Conservation (phyloP, 1,140 invertebrate genomes). For the Rhagoletis pomonella region DNA sequence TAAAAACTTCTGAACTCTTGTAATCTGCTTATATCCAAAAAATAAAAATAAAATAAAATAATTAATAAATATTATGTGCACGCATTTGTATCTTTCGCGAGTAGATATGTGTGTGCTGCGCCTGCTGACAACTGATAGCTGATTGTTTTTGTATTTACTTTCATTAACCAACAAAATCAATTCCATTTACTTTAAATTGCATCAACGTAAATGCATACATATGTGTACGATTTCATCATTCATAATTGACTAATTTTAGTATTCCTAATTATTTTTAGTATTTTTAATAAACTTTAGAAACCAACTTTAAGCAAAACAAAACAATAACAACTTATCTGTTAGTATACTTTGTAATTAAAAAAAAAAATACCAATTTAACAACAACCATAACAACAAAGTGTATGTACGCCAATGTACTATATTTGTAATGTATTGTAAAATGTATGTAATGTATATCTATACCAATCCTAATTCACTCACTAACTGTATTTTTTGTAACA, state of each 20-base stretch:
- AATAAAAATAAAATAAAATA: too few species aligned
- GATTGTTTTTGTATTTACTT: too few species aligned
- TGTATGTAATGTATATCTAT: constrained; percentile 32
- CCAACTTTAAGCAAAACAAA: background rate
- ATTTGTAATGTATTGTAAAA: background rate
- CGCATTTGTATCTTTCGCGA: too few species aligned
- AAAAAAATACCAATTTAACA: too few species aligned
- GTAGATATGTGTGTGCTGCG: too few species aligned
- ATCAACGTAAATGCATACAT: background rate
- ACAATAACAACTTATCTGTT: background rate
- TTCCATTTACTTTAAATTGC: background rate
- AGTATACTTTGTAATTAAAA: constrained; percentile 12
- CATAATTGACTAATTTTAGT: background rate
- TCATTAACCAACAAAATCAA: too few species aligned
- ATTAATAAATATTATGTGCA: too few species aligned
- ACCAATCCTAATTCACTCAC: constrained; percentile 38
- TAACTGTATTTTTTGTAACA: constrained; percentile 36
- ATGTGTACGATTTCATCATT: background rate
- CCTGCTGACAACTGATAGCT: too few species aligned
- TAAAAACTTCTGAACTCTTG: too few species aligned
- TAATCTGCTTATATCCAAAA: too few species aligned
- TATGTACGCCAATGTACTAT: background rate
- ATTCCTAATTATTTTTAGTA: background rate
- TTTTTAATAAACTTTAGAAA: background rate
- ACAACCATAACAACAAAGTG: background rate